Base-by-base conservation (phyloP, 2,797 vertebrate species). In the Malacoraja senta region DNA sequence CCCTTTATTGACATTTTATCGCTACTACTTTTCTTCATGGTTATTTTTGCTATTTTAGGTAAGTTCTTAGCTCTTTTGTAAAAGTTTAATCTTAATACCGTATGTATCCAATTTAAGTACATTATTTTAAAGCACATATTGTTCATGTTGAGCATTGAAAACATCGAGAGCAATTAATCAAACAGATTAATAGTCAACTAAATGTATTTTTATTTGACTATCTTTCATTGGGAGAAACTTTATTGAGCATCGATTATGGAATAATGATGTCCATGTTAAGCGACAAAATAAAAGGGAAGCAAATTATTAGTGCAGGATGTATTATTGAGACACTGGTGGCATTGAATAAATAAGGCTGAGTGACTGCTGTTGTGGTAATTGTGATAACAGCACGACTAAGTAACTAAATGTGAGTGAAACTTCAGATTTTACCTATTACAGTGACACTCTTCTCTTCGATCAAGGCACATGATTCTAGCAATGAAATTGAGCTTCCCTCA, bases 1-100 rank as follows among this genome's bases (percentile, higher is more conserved):
- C 98, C 99, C n/a, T 99, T 99, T 95, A 98, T 99, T 94, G 99
- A 99, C 95, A 99, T 99, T 94, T 98, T 99, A 32, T 96, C 99
- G 8, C 97, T 99, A 84, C 96, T 99, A 94, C 97, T 99, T 93
- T 99, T 99, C 97, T 99, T 99, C 97, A 99, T 99, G 99, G 96
- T 99, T 95, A 99, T 99, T 94, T 99, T 99, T 95, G 98, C 99
- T 93, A 98, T 98, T 93, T 94, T 99, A 0, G 99, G 99, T 99
- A 96, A 97, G 98, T 94, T 93, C 24, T 93, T 38, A 44, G 26
- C 29, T 79, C 21, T 71, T n/a, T 72, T 72, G 4, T 72, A 53
- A 26, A 29, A 74, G 71, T 29, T 76, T 58, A 53, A n/a, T 76
- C 38, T 92, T 92, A 13, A 53, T 24, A 21, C 1, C 26, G 8